Evolutionary conservation across 2,888 invertebrate species (phyloP).

Genomic region (Frankliniella intonsa): DNA sequence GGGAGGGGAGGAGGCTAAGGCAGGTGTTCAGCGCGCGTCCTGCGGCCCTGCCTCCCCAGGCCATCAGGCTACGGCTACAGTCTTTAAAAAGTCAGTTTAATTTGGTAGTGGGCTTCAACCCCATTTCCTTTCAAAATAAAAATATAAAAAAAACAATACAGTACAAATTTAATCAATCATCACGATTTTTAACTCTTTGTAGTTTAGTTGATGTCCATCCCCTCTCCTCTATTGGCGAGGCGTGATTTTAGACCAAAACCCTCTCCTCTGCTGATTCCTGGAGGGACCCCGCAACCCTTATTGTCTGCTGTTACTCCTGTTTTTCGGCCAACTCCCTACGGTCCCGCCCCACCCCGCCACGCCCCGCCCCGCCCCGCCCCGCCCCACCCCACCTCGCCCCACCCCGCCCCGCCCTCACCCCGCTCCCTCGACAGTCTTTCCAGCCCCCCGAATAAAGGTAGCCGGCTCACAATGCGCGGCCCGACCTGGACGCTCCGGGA

Average conservation of each 20-base stretch:
- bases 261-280: background rate
- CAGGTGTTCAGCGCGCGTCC: too few relatives aligned
- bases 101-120: background rate
- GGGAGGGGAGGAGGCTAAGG: too few relatives aligned
- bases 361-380: too few relatives aligned
- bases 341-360: too few relatives aligned
- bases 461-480: background rate
- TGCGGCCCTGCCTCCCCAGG: too few relatives aligned
- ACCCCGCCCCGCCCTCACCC: too few relatives aligned
- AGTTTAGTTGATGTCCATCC: background rate
- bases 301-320: background rate
- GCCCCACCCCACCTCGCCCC: background rate
- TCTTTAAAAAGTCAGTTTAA: too few relatives aligned
- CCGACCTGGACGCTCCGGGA: background rate
- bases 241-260: too few relatives aligned
- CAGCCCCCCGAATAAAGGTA: slow-evolving; percentile 5
- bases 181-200: too few relatives aligned
- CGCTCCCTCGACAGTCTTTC: background rate
- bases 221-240: too few relatives aligned
- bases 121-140: background rate
- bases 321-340: too few relatives aligned
- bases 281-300: background rate
- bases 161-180: background rate
- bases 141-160: background rate
- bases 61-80: too few relatives aligned